A percentile compares a stretch with the other conserved stretches of the same genome.
Conservation (phyloP, 1,140 invertebrate genomes). For the Helicoverpa armigera region DNA sequence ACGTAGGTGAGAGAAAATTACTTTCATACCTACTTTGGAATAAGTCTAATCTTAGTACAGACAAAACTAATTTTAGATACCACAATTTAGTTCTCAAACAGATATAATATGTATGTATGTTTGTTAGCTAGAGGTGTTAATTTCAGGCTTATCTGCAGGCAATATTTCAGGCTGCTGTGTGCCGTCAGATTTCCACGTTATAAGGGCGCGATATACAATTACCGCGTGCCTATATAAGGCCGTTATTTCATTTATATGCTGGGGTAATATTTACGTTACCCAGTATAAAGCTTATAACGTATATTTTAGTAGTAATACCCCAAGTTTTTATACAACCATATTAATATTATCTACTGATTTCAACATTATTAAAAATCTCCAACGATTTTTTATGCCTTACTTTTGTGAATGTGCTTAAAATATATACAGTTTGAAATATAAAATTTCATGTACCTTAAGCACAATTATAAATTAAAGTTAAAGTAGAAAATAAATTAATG, state of each 20-base stretch:
- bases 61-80: no score
- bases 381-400: no score
- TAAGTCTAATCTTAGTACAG: no score
- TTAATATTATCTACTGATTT: no score
- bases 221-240: background rate
- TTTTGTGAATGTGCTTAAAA: no score
- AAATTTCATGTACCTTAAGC: background rate
- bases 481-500: background rate
- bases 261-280: background rate
- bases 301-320: background rate
- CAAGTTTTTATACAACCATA: no score
- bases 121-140: no score
- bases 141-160: background rate
- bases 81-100: no score
- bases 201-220: constrained; percentile 9
- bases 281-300: background rate
- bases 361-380: no score
- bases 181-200: background rate
- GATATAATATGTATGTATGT: no score
- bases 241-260: constrained; percentile 24
- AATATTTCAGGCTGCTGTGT: constrained; percentile 4
- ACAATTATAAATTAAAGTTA: background rate
- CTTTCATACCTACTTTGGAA: no score
- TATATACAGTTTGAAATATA: background rate
- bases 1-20: no score